Evolutionary conservation across 2,797 vertebrate species (phyloP).

Genomic region (Luscinia luscinia): DNA sequence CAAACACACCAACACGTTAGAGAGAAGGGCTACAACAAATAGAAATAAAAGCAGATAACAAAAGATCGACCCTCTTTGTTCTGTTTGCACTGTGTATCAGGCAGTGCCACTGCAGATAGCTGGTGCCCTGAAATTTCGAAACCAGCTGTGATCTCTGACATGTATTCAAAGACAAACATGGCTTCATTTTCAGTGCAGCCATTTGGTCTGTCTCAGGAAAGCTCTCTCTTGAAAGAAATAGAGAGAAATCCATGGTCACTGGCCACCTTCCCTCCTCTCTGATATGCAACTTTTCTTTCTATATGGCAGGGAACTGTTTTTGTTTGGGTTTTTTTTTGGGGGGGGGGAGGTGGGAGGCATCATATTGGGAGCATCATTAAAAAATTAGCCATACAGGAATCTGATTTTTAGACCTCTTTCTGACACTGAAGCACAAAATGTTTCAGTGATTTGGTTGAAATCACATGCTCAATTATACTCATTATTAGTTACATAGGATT

Average conservation of each 20-base stretch:
- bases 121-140: background rate
- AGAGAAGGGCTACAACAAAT: background rate
- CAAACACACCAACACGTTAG: accelerated
- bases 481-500: background rate
- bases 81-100: conserved; percentile 9
- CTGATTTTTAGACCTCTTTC: background rate
- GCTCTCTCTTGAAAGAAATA: background rate
- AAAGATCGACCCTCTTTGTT: background rate
- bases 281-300: background rate
- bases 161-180: background rate
- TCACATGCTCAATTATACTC: background rate
- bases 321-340: too few species aligned
- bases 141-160: background rate
- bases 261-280: background rate
- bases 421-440: background rate
- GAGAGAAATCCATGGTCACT: background rate
- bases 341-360: accelerated
- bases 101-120: conserved; percentile 3
- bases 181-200: background rate
- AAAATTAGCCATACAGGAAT: background rate
- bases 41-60: background rate
- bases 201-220: background rate
- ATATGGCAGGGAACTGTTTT: background rate
- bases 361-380: background rate
- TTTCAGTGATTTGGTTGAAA: background rate